Percentiles rank a stretch among this genome's conserved stretches.
These are phyloP conservation scores for Bubo scandiacus DNA, from an alignment of 2,113 vertebrate species.

Conservation along the genomic window DNA sequence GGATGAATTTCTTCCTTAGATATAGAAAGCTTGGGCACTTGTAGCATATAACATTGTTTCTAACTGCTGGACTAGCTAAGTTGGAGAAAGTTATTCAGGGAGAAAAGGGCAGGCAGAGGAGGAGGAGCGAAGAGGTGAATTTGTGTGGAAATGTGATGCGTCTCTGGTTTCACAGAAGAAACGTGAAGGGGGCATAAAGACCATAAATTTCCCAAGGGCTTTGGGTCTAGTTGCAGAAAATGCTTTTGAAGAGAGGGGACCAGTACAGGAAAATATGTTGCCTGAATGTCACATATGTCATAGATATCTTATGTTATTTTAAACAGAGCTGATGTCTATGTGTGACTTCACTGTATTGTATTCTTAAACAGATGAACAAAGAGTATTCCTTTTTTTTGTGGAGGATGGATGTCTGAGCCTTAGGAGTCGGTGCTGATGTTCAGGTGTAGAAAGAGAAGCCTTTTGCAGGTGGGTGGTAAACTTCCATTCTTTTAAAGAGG, in stretches of 20 bases:
- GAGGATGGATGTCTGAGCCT: background rate
- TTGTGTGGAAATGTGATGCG: fast-evolving
- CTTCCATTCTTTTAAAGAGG: background rate
- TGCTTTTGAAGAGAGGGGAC: background rate
- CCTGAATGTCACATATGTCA: too few relatives aligned
- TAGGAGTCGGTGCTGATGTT: background rate
- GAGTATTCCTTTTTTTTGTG: fast-evolving
- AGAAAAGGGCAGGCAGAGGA: background rate
- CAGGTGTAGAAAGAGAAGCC: background rate
- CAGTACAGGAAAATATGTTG: background rate
- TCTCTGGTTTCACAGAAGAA: background rate
- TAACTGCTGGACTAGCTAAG: background rate
- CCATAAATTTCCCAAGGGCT: background rate
- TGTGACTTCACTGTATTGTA: background rate
- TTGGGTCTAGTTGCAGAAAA: background rate
- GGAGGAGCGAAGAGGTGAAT: background rate
- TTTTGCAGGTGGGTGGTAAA: background rate
- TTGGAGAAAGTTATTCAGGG: background rate
- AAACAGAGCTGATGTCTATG: background rate
- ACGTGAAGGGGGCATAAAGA: background rate
- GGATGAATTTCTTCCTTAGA: background rate
- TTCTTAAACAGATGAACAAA: background rate
- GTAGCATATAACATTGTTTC: background rate
- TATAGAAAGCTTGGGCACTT: background rate
- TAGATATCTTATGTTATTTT: background rate